Evolutionary conservation across 2,888 invertebrate species (phyloP), one percentile per base, ranked within the genome.

Genomic region (Epinotia bilunana): DNA sequence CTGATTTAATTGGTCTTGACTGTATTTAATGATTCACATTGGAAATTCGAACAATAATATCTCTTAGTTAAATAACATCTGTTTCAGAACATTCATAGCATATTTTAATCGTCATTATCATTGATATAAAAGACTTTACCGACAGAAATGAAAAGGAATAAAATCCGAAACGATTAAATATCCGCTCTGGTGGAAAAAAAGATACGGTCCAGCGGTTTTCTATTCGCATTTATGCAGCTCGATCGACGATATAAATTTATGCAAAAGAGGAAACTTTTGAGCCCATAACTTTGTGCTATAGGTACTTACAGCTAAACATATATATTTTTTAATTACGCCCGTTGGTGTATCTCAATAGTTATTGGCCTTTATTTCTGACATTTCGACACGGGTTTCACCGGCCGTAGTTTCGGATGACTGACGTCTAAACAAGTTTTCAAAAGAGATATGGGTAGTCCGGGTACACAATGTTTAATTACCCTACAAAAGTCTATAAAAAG

Each of bases 211-310:
- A 80, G 57, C 79, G 82, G 82, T 78, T 84, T 87, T 84, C 85
- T 80, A 86, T 87, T 83, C 84, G 78, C 82, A 79, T 84, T 84
- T 81, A 83, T 83, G 83, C 83, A 83, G 78, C 77, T 79, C 76
- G 73, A 78, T 80, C 74, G 74, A 61, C 46, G 58, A 57, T 58
- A 72, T 60, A 63, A 58, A 64, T 70, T 70, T 64, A 13, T 12
- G 46, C 67, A 55, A 61, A 60, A 33, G 57, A 63, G 28, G n/a
- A 20, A 46, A 62, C n/a, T 65, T 71, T 65, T 39, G 64, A 23
- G 23, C 16, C 23, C n/a, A 23, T 9, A 46, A 49, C 23, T 16
- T 46, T 43, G 12, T 63, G 46, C 20, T 63, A 46, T 16, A n/a
- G n/a, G n/a, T n/a, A n/a, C n/a, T n/a, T n/a, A 6, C 49, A 49